Conservation (phyloP, 2,797 vertebrate genomes). For the Scomberomorus guttatus region DNA sequence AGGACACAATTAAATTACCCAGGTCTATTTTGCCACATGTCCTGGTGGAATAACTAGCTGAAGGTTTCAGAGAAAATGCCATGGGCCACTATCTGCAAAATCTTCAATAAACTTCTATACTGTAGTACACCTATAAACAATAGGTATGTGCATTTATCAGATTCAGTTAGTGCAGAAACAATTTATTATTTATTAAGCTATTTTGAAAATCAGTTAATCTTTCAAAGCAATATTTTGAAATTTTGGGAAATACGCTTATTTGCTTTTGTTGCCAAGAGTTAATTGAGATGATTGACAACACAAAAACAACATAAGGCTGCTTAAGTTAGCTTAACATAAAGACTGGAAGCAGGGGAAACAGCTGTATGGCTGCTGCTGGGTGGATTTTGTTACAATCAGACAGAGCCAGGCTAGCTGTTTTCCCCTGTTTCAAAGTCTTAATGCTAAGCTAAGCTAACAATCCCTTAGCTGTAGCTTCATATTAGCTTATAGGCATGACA, state of each 20-base stretch:
- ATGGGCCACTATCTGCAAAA: not conserved
- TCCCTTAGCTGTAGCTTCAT: too few species aligned
- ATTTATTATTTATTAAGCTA: not conserved
- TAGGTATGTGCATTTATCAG: not conserved
- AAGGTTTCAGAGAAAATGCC: slow-evolving; percentile 2
- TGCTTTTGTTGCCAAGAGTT: not conserved
- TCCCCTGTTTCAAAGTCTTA: too few species aligned
- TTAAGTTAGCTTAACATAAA: too few species aligned
- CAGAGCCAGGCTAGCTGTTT: too few species aligned
- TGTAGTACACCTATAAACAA: not conserved
- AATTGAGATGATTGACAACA: too few species aligned
- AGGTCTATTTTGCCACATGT: slow-evolving; percentile 26
- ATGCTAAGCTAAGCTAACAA: too few species aligned
- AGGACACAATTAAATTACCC: slow-evolving; percentile 46
- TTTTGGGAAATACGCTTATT: not conserved
- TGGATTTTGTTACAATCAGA: too few species aligned
- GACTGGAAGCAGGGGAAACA: too few species aligned
- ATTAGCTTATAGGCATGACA: not conserved
- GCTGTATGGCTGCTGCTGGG: too few species aligned
- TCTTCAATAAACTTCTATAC: not conserved
- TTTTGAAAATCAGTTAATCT: not conserved
- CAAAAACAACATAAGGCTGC: too few species aligned
- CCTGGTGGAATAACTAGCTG: slow-evolving; percentile 10
- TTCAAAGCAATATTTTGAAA: not conserved
- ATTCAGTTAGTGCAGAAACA: not conserved